A percentile compares a stretch with the other conserved stretches of the same genome.
Conservation (phyloP, 2,888 invertebrate species). For the Anaspis maculata region DNA sequence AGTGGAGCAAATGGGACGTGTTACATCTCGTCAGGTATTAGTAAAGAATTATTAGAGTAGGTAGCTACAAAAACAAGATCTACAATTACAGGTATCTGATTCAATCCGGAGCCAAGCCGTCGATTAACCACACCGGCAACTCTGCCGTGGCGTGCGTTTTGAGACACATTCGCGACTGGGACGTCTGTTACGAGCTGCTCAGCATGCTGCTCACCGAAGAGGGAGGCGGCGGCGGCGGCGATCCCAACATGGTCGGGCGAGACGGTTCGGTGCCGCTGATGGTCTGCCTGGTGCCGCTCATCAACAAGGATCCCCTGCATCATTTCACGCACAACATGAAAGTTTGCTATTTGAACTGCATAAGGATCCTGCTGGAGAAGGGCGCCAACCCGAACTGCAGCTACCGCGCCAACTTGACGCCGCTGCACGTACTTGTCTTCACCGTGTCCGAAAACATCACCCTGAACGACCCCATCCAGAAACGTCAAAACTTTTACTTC, state of each 20-base stretch:
- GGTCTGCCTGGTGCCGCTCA: conserved; percentile 64
- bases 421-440: conserved; percentile 61
- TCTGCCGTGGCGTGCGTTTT: conserved; percentile 63
- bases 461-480: conserved; percentile 57
- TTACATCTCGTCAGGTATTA: conserved; percentile 59
- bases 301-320: conserved; percentile 65
- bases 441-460: conserved; percentile 64
- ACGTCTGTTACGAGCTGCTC: conserved; percentile 53
- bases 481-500: conserved; percentile 60
- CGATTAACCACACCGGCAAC: conserved; percentile 61
- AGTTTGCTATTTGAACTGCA: conserved; percentile 64
- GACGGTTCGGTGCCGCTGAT: conserved; percentile 67
- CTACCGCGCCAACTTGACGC: conserved; percentile 58
- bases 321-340: conserved; percentile 67
- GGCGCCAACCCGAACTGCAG: conserved; percentile 69
- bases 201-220: conserved; percentile 53
- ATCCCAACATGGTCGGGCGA: conserved; percentile 61
- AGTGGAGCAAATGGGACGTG: conserved; percentile 69
- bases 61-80: too few species aligned
- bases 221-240: conserved; percentile 45
- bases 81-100: too few species aligned
- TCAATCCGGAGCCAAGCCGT: conserved; percentile 57
- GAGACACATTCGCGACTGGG: conserved; percentile 62
- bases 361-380: conserved; percentile 57
- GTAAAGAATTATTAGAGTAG: too few species aligned